Conservation (phyloP, 2,888 invertebrate species). For the Euzophera pinguis region DNA sequence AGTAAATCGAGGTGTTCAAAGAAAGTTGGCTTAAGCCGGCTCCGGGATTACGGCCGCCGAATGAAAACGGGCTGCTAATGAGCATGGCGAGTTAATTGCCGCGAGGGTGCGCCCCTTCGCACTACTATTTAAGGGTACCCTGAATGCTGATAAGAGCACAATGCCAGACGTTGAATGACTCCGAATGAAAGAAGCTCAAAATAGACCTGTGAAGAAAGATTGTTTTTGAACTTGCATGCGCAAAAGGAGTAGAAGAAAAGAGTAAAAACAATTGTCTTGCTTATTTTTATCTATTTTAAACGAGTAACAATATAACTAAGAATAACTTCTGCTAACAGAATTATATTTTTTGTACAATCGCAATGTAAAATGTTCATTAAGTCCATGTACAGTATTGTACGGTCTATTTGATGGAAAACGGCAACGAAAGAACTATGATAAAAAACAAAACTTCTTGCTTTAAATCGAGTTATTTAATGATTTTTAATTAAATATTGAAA, state of each 20-base stretch:
- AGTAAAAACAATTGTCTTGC: too few species aligned
- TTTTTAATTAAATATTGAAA: too few species aligned
- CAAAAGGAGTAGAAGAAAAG: not conserved
- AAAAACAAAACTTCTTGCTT: too few species aligned
- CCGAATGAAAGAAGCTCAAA: conserved; percentile 32
- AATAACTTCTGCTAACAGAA: too few species aligned
- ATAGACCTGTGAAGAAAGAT: conserved; percentile 11
- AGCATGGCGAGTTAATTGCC: conserved; percentile 67
- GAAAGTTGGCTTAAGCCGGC: conserved; percentile 45
- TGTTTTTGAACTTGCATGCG: not conserved
- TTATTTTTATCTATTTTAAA: too few species aligned
- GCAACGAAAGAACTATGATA: too few species aligned
- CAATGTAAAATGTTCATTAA: too few species aligned
- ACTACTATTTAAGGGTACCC: conserved; percentile 41
- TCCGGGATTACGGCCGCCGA: conserved; percentile 54
- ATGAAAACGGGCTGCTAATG: conserved; percentile 72
- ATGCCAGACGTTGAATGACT: conserved; percentile 40
- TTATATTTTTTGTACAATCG: too few species aligned
- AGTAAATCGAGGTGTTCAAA: conserved; percentile 57
- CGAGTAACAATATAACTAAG: too few species aligned
- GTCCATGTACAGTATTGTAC: too few species aligned
- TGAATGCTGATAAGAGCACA: conserved; percentile 55
- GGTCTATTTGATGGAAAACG: too few species aligned
- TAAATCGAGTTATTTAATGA: too few species aligned
- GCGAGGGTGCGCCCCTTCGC: conserved; percentile 35